phyloP scores from a whole-genome alignment of 2,113 vertebrate genomes.

The Hipposideros armiger region DNA sequence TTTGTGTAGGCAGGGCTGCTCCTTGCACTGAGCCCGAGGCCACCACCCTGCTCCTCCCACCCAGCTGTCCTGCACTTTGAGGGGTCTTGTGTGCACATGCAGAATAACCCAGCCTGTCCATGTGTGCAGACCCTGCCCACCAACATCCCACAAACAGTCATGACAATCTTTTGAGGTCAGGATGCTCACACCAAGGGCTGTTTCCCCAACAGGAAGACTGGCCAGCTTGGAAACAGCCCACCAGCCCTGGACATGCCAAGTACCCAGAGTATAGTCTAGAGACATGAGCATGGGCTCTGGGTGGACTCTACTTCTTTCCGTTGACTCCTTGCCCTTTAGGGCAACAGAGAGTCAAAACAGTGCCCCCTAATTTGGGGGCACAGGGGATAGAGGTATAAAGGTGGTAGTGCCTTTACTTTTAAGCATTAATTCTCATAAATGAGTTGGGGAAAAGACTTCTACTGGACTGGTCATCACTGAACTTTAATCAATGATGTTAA shows the following conservation, averaged over 20 bases:
- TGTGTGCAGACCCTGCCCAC: background rate
- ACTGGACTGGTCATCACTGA: background rate
- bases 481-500: background rate
- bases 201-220: accelerated
- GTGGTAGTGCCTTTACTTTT: background rate
- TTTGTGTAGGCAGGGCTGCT: background rate
- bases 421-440: background rate
- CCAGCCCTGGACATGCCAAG: too few species aligned
- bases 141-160: background rate
- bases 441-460: background rate
- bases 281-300: background rate
- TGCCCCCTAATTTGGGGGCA: background rate
- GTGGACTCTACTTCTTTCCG: background rate
- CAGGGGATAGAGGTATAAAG: accelerated
- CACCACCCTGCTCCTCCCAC: background rate
- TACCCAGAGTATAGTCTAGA: background rate
- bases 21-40: accelerated
- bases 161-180: background rate
- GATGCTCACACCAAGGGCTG: background rate
- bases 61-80: background rate
- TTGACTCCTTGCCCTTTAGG: background rate
- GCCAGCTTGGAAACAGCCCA: accelerated
- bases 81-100: accelerated
- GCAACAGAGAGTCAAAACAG: background rate
- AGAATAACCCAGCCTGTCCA: background rate